Evolutionary conservation across 2,113 vertebrate species (phyloP).

Genomic region (Caretta caretta): DNA sequence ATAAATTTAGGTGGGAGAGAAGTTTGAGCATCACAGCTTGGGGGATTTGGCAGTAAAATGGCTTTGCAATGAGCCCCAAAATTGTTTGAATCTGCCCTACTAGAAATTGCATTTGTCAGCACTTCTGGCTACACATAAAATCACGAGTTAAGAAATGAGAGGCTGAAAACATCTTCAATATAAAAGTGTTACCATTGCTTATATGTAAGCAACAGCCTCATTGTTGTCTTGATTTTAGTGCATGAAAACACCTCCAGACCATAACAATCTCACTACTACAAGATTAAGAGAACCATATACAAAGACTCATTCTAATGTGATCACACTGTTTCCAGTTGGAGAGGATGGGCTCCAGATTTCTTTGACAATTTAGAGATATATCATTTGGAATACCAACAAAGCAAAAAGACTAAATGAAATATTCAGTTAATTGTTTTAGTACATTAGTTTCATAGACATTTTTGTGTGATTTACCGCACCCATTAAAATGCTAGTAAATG

Average conservation of each 20-base stretch:
- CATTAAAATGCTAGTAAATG: not conserved
- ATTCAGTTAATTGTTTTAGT: not conserved
- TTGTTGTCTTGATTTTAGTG: not conserved
- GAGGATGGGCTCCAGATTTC: not conserved
- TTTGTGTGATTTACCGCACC: not conserved
- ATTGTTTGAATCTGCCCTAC: not conserved
- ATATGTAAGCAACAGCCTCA: not conserved
- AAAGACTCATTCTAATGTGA: not conserved
- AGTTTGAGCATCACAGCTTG: not conserved
- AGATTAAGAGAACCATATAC: fast-evolving
- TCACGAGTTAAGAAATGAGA: not conserved
- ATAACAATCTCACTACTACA: not conserved
- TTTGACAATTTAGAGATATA: not conserved
- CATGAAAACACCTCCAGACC: fast-evolving
- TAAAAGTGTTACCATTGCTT: not conserved
- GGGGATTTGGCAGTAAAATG: not conserved
- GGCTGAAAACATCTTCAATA: not conserved
- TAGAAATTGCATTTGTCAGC: not conserved
- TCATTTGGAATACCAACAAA: not conserved
- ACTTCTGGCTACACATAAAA: not conserved
- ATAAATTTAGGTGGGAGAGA: not conserved
- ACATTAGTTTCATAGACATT: conserved; percentile 21
- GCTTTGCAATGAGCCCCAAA: not conserved
- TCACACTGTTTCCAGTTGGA: not conserved
- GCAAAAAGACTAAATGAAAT: not conserved